Evolutionary conservation across 1,140 invertebrate species (phyloP), one percentile per base, ranked within the genome.

Genomic region (Drosophila bocki): DNA sequence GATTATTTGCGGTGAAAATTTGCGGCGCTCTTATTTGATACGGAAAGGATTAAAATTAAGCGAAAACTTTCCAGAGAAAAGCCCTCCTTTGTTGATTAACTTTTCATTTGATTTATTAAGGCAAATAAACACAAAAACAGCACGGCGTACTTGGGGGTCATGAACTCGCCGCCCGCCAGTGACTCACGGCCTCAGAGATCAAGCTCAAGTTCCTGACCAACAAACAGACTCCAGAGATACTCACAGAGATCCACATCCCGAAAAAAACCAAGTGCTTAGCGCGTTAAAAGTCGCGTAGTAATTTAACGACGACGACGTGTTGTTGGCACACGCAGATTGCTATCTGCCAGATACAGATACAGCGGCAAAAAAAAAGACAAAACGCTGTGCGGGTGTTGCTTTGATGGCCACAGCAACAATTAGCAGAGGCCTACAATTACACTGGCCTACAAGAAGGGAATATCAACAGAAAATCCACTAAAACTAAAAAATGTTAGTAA

Each of bases 21-120:
- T 90, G 82, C 78, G 85, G 85, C 77, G 69, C 70, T 74, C 68
- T 68, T 68, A 82, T 91, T 91, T 82, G 90, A 91, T 90, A 80
- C 80, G 79, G 82, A 91, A 91, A 91, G 90, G 90, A 91, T 91
- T 91, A 91, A 86, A 91, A 91, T 91, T 90, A 91, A 80, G 85
- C 87, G 65, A 54, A 91, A 91, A 78, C 57, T 76, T 85, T 85
- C 53, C 19, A 17, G 39, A 32, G 12, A 56, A 53, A 65, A 78
- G 57, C 74, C 76, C 26, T 6, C 5, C 63, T 84, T 90, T 90
- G 85, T 88, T 90, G 85, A 85, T 90, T 85, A 90, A 90, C 78
- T 90, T 82, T 90, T 82, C 83, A 85, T 91, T 90, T 85, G 85
- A 90, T 91, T 91, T 82, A 85, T 85, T 78, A 90, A 77, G 50